A percentile compares a stretch with the other conserved stretches of the same genome.
phyloP scores from a whole-genome alignment of 1,140 invertebrate species.

The Drosophila bocki region DNA sequence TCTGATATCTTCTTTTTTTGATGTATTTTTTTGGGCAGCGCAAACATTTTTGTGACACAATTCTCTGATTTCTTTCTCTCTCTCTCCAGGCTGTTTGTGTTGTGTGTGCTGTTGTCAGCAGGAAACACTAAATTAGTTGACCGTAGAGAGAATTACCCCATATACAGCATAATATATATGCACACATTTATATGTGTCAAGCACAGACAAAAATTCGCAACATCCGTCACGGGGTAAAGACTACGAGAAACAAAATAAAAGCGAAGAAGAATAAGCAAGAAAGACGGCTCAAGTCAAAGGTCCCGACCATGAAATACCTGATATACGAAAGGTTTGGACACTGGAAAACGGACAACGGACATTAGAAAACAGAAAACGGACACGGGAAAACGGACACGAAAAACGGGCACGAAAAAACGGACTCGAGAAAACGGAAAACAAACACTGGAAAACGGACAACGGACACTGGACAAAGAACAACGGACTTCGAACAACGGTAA shows the following conservation, averaged over 20 bases:
- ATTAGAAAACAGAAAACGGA: background rate
- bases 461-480: too few species aligned
- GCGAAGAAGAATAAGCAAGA: background rate
- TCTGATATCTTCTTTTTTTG: conserved; percentile 35
- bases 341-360: too few species aligned
- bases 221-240: conserved; percentile 58
- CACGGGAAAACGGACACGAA: too few species aligned
- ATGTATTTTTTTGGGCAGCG: conserved; percentile 10
- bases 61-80: conserved; percentile 46
- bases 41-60: conserved; percentile 65
- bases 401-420: too few species aligned
- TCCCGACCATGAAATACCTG: conserved; percentile 1
- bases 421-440: too few species aligned
- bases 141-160: conserved; percentile 74
- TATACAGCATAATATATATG: conserved; percentile 42
- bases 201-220: conserved; percentile 67
- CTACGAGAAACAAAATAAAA: background rate
- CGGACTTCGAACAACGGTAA: too few species aligned
- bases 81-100: conserved; percentile 41
- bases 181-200: conserved; percentile 44
- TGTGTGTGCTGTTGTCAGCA: conserved; percentile 74
- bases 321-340: background rate
- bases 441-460: background rate
- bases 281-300: background rate
- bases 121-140: conserved; percentile 82